Evolutionary conservation across 2,113 vertebrate species (phyloP), one percentile per base, ranked within the genome.

Genomic region (Anarhynchus alexandrinus): DNA sequence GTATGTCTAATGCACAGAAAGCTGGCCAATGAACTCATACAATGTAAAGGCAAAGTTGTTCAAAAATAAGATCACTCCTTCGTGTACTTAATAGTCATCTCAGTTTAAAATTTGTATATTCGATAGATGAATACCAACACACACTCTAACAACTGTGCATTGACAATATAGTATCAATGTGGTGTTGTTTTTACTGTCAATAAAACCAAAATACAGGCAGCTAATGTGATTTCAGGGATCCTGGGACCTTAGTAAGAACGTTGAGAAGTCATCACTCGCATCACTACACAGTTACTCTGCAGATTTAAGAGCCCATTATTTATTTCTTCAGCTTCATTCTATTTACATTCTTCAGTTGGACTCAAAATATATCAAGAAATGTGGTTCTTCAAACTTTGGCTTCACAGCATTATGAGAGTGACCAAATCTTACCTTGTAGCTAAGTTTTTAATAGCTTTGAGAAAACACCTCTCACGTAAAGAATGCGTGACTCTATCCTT

Each of bases 171-270:
- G 10, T 58, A 34, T 51, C 25, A 54, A 20, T 26, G 11, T 54
- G 11, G 12, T 55, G 16, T 4, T 86, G 64, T 20, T 89, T 93
- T 61, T 82, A 40, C 38, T 76, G 52, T 36, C 52, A 62, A 79
- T 72, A 81, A 95, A 80, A 94, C 42, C 92, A 40, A 93, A 94
- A 96, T 92, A 71, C 49, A 93, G 73, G 36, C 54, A 94, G 42
- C 29, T 72, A 72, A 71, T 9, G 42, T 3, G 7, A 84, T 21
- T 62, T 93, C 45, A 80, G 82, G 61, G 42, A 79, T 90, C 45
- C 47, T 76, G 47, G 73, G 85, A 95, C 72, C 54, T 92, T 54
- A 14, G 47, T 54, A 72, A 97, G 88, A 90, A 89, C 27, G 15
- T 23, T 91, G 65, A 94, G 90, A 94, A 95, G 70, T 73, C 72